Base-by-base conservation (phyloP, 2,888 invertebrate species). In the Linnaemya tessellans region DNA sequence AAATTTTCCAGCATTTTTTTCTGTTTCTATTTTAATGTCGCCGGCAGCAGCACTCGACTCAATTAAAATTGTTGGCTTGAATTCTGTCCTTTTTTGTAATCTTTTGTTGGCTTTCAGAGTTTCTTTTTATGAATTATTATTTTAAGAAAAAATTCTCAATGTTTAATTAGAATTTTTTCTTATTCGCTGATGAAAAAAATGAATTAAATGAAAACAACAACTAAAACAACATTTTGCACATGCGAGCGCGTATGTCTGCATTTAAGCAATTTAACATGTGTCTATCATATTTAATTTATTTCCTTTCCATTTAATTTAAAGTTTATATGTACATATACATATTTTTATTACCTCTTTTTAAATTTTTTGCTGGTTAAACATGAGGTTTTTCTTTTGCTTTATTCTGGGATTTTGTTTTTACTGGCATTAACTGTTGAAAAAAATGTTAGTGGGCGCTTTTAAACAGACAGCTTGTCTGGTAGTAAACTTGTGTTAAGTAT, bases 251-350 rank as follows among this genome's bases (percentile, higher is more conserved):
- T n/a, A 41, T 74, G 38, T 43, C 41, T 62, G 49, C 46, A 49
- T 79, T 67, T 79, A 58, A 60, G 49, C 75, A 71, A 82, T 80
- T 82, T 75, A 85, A 85, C 85, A 85, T 79, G 68, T 85, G 85
- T 82, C 85, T 82, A 82, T 85, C 85, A 85, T 82, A 79, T 85
- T 82, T 80, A 85, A 85, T 85, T 85, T 85, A 85, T 85, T 85
- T 85, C 79, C 75, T 75, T 85, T 85, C 79, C 85, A 85, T 82
- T 85, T 80, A 85, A 82, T 82, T 80, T 82, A 81, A 80, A 65
- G 8, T 81, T 80, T 75, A 20, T 77, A 70, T 49, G 46, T 62
- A 7, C 38, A 41, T 13, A 41, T 13, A 41, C 41, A 73, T 54
- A 58, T 68, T 49, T 54, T 67, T 67, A 20, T 56, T 56, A 15